Conservation (phyloP, 2,113 vertebrate species). For the Agapornis roseicollis region DNA sequence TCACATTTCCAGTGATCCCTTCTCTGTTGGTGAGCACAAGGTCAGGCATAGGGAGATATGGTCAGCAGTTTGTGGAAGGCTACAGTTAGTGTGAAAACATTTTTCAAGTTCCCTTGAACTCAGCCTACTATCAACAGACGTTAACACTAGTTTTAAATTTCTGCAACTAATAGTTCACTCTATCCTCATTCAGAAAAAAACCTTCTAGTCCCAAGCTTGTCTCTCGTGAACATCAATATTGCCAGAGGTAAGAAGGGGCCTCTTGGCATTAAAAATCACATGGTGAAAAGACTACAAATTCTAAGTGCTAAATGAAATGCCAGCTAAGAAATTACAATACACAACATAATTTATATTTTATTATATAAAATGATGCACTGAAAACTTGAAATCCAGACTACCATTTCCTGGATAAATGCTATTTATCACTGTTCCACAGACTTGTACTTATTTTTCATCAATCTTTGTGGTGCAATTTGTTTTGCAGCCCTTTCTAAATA, state of each 20-base stretch:
- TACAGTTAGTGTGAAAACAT: fast-evolving
- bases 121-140: not conserved
- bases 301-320: not conserved
- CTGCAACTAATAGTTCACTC: not conserved
- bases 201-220: not conserved
- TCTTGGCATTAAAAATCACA: not conserved
- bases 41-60: not conserved
- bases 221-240: not conserved
- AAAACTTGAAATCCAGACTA: not conserved
- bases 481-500: not conserved
- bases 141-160: not conserved
- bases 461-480: not conserved
- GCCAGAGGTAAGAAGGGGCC: not conserved
- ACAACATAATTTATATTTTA: not conserved
- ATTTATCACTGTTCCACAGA: not conserved
- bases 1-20: too few relatives aligned
- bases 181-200: not conserved
- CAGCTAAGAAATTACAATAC: not conserved
- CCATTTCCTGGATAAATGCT: not conserved
- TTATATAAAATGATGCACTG: not conserved
- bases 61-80: not conserved
- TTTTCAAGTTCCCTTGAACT: not conserved
- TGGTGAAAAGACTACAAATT: not conserved
- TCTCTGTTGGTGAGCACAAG: too few relatives aligned
- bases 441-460: not conserved